Base-by-base conservation (phyloP, 2,113 vertebrate species). In the Salminus brasiliensis region DNA sequence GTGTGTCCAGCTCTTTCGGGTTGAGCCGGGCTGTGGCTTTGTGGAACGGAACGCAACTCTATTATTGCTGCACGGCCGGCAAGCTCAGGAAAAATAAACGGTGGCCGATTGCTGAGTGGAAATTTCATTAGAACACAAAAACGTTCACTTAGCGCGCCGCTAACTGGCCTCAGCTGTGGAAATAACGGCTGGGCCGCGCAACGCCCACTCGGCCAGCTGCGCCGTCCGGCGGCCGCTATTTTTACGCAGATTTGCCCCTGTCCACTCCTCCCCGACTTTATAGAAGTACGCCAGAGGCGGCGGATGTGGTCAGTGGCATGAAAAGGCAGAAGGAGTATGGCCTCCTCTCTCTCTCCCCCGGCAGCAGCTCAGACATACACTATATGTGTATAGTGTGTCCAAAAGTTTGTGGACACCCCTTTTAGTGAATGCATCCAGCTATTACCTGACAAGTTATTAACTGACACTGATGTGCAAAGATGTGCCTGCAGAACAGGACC, bases 231-330 rank as follows among this genome's bases (percentile, higher is more conserved):
- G 55, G 76, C 77, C 72, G 62, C 79, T 83, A 83, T 75, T 83
- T 85, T 79, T 78, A 41, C 65, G 67, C 79, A 30, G 32, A 60
- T 32, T 59, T 65, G 49, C 30, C 45, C n/a, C 49, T 30, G 25
- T 75, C 27, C 57, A 13, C 57, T 65, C 34, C 69, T 65, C 57
- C 25, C 27, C 4, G 63, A 11, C 29, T 53, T 29, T 32, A 47
- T 85, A 79, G n/a, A 81, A 78, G 75, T 59, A 72, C 32, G 25
- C 49, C 52, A 23, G 60, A 81, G 62, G 73, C 30, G 43, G 59
- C 72, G 84, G 85, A 85, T 81, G 81, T 87, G 83, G 83, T 85
- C 74, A 57, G 76, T 76, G 81, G 85, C 55, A 69, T 62, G 62
- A 78, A 47, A 80, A 41, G 34, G 15, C 47, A 68, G 69, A 70